Evolutionary conservation across 2,888 invertebrate species (phyloP), one percentile per base, ranked within the genome.

Genomic region (Augiades crinisus): DNA sequence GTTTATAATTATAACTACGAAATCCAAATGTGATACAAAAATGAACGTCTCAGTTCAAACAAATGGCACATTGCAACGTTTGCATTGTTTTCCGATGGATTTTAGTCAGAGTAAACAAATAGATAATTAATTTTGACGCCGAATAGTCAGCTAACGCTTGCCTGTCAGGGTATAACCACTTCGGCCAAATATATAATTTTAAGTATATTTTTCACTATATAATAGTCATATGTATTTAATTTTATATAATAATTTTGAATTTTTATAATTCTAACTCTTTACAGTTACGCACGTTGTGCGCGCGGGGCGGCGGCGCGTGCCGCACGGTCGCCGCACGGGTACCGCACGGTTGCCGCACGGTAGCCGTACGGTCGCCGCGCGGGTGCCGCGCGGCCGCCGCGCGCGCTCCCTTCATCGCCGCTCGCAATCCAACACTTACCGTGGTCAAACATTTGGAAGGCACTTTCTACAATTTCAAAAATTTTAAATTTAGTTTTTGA

Each of bases 81-180:
- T 85, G 83, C 85, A 82, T 85, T 83, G 81, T 78, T 78, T 76
- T 68, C 65, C 65, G 65, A 78, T 77, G 75, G 70, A 78, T 78
- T 72, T 68, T 70, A 70, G 61, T 72, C 63, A 67, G 40, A 47
- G 72, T 69, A 67, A 53, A 74, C 66, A 76, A 73, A 76, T 68
- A 73, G 70, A 78, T 63, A 72, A 77, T 79, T 58, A 89, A 88
- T 87, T 89, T 90, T 79, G 87, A 86, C 68, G 77, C 81, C 86
- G 76, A 88, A 88, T 73, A 80, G 68, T 81, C 75, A 78, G 72
- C 81, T 78, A 81, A 81, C 77, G 76, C 86, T 87, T 93, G 94
- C 94, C 94, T 92, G 91, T 93, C 92, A 93, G 94, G 94, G 94
- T 93, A 92, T 91, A 91, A 93, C 94, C 94, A 91, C 88, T 83